Evolutionary conservation across 2,888 invertebrate genomes (phyloP), one percentile per base, ranked within the genome.

Genomic region (Pocota personata): DNA sequence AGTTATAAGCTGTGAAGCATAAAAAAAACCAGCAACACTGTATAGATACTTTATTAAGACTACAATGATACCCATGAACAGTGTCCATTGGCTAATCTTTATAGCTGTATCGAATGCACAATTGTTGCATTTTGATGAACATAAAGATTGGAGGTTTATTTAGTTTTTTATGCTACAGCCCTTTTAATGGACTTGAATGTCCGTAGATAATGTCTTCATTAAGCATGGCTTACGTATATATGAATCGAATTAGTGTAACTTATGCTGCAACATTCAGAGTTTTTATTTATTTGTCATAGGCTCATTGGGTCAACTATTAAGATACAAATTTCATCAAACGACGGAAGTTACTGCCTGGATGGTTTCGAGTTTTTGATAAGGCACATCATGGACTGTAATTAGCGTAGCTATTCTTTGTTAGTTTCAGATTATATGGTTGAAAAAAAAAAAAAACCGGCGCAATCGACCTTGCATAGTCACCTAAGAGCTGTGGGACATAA

Each of bases 91-190:
- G 50, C 19, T 50, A 60, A 62, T 50, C 40, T 40, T 40, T 52
- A 37, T 30, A 27, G n/a, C 60, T 27, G 30, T 27, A 3, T n/a
- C 37, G 27, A 67, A 52, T 67, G 67, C 24, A 24, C 27, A 50
- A 73, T 73, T 62, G 50, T 40, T 73, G 72, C 72, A 50, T 27
- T 60, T 52, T 7, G 43, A 73, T 52, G 62, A 7, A 32, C 52
- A 32, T 62, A 52, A 73, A 62, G 73, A 64, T 73, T 52, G 52
- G 21, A 30, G 19, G 50, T 66, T 35, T 50, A 67, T 73, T 50
- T 24, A 19, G 32, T 21, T 21, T 62, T 69, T 69, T 16, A 46
- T 58, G 46, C 19, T 48, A 58, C n/a, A 16, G 21, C 32, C 32
- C 43, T 32, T 12, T 24, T 48, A 48, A 58, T 71, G 46, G 8